These are phyloP conservation scores for Salvator merianae DNA, from an alignment of 2,113 vertebrate genomes.

Conservation along the genomic window DNA sequence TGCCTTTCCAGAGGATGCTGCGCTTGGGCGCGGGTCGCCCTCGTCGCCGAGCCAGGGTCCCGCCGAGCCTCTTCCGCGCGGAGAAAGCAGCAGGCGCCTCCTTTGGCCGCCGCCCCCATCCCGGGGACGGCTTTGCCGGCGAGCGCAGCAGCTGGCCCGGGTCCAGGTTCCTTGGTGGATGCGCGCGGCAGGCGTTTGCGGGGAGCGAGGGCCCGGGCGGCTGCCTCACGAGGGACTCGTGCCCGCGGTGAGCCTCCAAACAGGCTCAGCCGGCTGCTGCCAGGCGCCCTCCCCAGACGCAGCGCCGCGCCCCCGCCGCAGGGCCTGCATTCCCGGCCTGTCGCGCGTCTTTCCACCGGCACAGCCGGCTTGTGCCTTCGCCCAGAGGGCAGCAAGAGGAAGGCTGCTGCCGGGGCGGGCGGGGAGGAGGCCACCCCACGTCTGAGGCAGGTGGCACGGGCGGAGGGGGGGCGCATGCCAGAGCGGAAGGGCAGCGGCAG, in stretches of 20 bases:
- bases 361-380: background rate
- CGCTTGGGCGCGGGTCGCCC: too few relatives aligned
- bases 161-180: background rate
- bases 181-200: background rate
- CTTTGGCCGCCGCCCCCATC: background rate
- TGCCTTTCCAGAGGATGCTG: too few relatives aligned
- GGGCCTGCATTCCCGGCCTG: background rate
- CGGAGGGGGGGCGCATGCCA: background rate
- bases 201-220: background rate
- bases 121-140: rapidly evolving
- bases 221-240: background rate
- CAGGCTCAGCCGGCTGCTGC: background rate
- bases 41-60: too few relatives aligned
- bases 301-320: background rate
- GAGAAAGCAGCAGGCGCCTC: background rate
- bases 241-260: background rate
- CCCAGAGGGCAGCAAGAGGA: background rate
- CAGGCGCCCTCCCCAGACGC: background rate
- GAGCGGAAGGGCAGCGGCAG: background rate
- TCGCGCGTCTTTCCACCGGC: rapidly evolving
- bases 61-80: too few relatives aligned
- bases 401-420: rapidly evolving
- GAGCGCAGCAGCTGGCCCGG: rapidly evolving
- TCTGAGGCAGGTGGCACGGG: background rate
- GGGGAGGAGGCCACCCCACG: rapidly evolving